A percentile compares a stretch with the other conserved stretches of the same genome.
phyloP scores from a whole-genome alignment of 2,797 vertebrate species.

The Eleutherodactylus coqui region DNA sequence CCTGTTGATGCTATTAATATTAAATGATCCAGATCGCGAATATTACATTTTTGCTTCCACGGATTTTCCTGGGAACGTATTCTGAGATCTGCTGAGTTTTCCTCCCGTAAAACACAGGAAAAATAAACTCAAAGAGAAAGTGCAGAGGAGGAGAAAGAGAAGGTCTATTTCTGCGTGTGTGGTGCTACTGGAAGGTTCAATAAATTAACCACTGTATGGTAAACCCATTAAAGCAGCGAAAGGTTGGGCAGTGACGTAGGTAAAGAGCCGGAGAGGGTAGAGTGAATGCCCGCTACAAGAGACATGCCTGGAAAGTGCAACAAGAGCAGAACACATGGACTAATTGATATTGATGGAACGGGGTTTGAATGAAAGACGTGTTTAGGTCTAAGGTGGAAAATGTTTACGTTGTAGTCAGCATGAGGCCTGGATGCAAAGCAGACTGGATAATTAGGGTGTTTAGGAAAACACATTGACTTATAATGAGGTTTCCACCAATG shows the following conservation, averaged over 20 bases:
- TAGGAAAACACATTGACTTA: conserved; percentile 26
- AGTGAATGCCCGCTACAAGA: conserved; percentile 3
- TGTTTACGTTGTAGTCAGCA: conserved; percentile 33
- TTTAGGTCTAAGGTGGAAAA: conserved; percentile 50
- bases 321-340: conserved; percentile 2
- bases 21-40: neutral
- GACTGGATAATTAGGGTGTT: conserved; percentile 38
- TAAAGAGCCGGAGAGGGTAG: conserved; percentile 15
- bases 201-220: conserved; percentile 46
- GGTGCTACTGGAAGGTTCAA: conserved; percentile 35
- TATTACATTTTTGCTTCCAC: conserved; percentile 7
- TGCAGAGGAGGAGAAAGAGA: conserved; percentile 33
- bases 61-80: neutral
- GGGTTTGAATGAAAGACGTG: conserved; percentile 10
- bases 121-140: conserved; percentile 12
- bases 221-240: conserved; percentile 49
- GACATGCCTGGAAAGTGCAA: conserved; percentile 38
- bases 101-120: conserved; percentile 2
- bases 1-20: neutral
- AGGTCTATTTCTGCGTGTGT: conserved; percentile 36
- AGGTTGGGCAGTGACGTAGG: conserved; percentile 38
- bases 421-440: conserved; percentile 31
- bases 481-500: conserved; percentile 34
- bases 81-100: neutral
- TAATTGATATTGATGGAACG: conserved; percentile 51